phyloP scores from a whole-genome alignment of 2,113 vertebrate species.

The Procavia capensis region DNA sequence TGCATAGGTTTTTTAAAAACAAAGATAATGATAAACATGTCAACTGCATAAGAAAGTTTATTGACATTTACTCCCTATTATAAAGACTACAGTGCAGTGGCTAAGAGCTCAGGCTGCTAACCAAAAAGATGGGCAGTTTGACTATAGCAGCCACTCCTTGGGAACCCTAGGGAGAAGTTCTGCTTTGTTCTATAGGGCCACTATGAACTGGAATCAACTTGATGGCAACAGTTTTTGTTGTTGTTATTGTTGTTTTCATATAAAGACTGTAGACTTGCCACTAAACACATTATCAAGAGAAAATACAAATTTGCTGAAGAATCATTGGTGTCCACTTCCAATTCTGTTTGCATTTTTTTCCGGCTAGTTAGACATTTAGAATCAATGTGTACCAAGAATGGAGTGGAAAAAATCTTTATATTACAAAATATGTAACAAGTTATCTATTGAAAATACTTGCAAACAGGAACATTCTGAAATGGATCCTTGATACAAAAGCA shows the following conservation, averaged over 20 bases:
- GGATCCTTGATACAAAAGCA: neutral
- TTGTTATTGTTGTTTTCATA: too few species aligned
- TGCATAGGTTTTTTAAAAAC: neutral
- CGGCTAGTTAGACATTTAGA: constrained; percentile 44
- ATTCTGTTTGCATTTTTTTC: neutral
- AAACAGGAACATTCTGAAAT: constrained; percentile 1
- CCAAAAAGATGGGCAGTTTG: too few species aligned
- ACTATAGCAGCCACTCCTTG: too few species aligned
- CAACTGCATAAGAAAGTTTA: neutral
- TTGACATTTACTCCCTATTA: neutral
- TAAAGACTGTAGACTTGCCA: neutral
- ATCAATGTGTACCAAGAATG: neutral
- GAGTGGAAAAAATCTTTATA: neutral
- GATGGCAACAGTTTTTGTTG: too few species aligned
- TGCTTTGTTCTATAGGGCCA: too few species aligned
- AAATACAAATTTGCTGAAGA: constrained; percentile 2
- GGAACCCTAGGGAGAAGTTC: too few species aligned
- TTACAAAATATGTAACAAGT: neutral
- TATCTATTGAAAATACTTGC: neutral
- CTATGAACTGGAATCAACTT: too few species aligned
- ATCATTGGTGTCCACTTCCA: neutral
- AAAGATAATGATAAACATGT: neutral
- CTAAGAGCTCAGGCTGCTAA: too few species aligned
- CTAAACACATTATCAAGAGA: neutral
- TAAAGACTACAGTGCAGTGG: too few species aligned